Conservation (phyloP, 2,113 vertebrate species). For the Mystacornis crossleyi region DNA sequence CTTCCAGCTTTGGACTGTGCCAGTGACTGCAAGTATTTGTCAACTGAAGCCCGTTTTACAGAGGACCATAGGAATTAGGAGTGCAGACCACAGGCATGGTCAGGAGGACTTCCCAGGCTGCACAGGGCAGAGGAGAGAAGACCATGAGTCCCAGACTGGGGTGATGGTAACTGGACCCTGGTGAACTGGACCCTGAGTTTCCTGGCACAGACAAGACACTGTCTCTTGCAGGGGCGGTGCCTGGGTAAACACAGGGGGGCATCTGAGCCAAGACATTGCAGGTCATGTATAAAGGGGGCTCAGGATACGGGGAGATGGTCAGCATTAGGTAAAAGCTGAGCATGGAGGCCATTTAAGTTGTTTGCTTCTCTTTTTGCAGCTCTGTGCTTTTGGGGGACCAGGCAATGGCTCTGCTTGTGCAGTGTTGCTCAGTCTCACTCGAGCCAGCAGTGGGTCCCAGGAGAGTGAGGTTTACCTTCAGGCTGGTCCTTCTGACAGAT, state of each 20-base stretch:
- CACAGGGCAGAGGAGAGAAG: background rate
- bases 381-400: background rate
- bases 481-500: background rate
- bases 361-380: background rate
- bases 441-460: background rate
- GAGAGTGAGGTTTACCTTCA: background rate
- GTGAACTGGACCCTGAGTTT: background rate
- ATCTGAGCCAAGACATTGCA: background rate
- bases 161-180: background rate
- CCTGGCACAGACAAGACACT: background rate
- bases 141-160: background rate
- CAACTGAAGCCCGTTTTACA: background rate
- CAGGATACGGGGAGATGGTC: background rate
- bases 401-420: background rate
- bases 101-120: background rate
- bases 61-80: rapidly evolving
- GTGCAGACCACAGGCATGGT: background rate
- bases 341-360: background rate
- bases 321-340: background rate
- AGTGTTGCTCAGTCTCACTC: rapidly evolving
- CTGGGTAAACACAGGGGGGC: background rate
- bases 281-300: background rate
- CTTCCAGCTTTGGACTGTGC: background rate
- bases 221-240: rapidly evolving
- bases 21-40: background rate